Evolutionary conservation across 2,888 invertebrate species (phyloP).

Genomic region (Aplocera efformata): DNA sequence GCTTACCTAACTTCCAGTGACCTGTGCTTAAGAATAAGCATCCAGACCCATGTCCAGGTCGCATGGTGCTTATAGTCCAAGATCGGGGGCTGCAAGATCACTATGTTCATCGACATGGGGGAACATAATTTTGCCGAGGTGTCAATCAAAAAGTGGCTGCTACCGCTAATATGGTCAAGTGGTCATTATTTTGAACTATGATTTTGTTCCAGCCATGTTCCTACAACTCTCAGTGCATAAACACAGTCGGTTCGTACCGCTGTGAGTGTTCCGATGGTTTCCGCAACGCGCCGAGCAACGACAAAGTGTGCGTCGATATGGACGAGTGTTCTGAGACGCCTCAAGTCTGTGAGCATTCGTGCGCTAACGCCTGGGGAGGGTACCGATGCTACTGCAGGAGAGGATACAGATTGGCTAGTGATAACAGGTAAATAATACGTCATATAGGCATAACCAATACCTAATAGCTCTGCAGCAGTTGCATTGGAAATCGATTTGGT

Average conservation of each 20-base stretch:
- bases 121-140: too few species aligned
- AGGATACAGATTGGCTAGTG: slow-evolving; percentile 88
- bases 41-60: too few species aligned
- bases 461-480: too few species aligned
- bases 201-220: slow-evolving; percentile 56
- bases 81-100: too few species aligned
- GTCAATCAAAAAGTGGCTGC: too few species aligned
- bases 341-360: slow-evolving; percentile 88
- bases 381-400: slow-evolving; percentile 93
- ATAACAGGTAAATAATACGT: slow-evolving; percentile 81
- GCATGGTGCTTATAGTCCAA: too few species aligned
- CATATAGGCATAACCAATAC: background rate
- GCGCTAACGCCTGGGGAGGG: slow-evolving; percentile 94
- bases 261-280: slow-evolving; percentile 68
- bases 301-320: slow-evolving; percentile 82
- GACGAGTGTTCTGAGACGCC: slow-evolving; percentile 83
- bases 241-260: slow-evolving; percentile 71
- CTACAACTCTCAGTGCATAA: slow-evolving; percentile 64
- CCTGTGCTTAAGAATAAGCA: too few species aligned
- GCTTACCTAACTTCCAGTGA: too few species aligned
- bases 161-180: too few species aligned
- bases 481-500: too few species aligned
- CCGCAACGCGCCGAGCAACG: slow-evolving; percentile 64
- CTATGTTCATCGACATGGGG: too few species aligned
- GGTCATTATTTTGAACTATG: background rate